Base-by-base conservation (phyloP, 2,113 vertebrate species). In the Bombycilla garrulus region DNA sequence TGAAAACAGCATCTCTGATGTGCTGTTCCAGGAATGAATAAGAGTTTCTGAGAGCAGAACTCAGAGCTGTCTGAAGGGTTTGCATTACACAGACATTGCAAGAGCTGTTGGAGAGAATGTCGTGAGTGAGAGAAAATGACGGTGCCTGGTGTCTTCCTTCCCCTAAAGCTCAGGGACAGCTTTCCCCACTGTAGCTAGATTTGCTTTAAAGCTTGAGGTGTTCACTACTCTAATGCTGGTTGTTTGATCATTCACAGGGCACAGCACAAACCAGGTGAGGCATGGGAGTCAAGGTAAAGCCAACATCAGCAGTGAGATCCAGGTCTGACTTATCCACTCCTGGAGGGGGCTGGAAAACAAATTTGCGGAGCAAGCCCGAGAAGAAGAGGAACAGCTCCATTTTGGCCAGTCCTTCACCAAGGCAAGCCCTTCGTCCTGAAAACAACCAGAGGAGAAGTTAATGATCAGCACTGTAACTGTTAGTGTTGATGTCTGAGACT, bases 301-400 rank as follows among this genome's bases (percentile, higher is more conserved):
- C 98, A 0, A 98, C 91, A 14, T 73, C 86, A 66, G 98, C 96
- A 4, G 97, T 97, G 67, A 98, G 98, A 87, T 98, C 98, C 57
- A 98, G 83, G 13, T 98, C 96, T 73, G 96, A 96, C 20, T 82
- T 93, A 33, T 96, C 96, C 48, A 98, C 95, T 40, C 98, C 98
- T 28, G 97, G 96, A 70, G 97, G 91, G 19, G 97, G 95, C 2
- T 95, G 95, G 86, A 98, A 98, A 57, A 93, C 79, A 79, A 98
- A 98, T 76, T 44, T 97, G 65, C 98, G 98, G 48, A 98, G 97
- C 78, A 98, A 95, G 12, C 96, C 95, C 9, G 97, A 86, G 19
- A 98, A 98, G 93, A 98, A 98, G 76, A 98, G 97, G 82, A 98
- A 98, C 77, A 98, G 95, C 83, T 98, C 98, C 98, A 98, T 98